These are phyloP conservation scores for Atta texana DNA, from an alignment of 1,140 invertebrate species.

Conservation along the genomic window DNA sequence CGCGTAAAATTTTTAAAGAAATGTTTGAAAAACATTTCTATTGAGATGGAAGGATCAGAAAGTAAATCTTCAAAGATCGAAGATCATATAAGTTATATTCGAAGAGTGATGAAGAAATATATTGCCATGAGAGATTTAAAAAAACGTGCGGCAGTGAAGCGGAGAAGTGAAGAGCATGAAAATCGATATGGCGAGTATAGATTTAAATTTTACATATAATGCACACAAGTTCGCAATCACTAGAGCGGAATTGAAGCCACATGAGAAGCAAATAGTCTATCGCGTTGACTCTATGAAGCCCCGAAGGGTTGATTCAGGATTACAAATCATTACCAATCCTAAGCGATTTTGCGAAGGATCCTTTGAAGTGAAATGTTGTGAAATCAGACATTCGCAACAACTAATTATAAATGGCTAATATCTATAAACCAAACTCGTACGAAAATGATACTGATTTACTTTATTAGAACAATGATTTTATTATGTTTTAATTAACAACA, in stretches of 20 bases:
- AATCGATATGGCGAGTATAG: slow-evolving; percentile 33
- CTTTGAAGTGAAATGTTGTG: neutral
- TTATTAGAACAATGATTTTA: neutral
- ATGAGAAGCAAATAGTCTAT: neutral
- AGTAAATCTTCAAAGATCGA: slow-evolving; percentile 33
- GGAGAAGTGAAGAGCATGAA: neutral
- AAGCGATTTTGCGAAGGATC: slow-evolving; percentile 5
- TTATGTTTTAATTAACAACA: neutral
- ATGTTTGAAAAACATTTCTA: neutral
- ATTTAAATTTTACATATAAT: slow-evolving; percentile 47
- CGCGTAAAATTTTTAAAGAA: neutral
- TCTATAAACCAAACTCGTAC: neutral
- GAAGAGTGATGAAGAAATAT: neutral
- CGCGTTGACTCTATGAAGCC: slow-evolving; percentile 20
- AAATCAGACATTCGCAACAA: slow-evolving; percentile 19
- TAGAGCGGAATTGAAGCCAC: neutral
- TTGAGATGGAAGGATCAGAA: slow-evolving; percentile 15
- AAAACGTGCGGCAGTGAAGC: neutral
- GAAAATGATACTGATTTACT: neutral
- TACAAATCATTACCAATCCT: neutral
- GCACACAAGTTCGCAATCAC: slow-evolving; percentile 1
- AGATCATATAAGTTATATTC: neutral
- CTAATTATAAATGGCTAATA: slow-evolving; percentile 3
- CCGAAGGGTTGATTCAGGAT: slow-evolving; percentile 34
- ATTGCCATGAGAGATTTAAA: neutral